Evolutionary conservation across 2,888 invertebrate species (phyloP), one percentile per base, ranked within the genome.

Genomic region (Drosophila peninsularis): DNA sequence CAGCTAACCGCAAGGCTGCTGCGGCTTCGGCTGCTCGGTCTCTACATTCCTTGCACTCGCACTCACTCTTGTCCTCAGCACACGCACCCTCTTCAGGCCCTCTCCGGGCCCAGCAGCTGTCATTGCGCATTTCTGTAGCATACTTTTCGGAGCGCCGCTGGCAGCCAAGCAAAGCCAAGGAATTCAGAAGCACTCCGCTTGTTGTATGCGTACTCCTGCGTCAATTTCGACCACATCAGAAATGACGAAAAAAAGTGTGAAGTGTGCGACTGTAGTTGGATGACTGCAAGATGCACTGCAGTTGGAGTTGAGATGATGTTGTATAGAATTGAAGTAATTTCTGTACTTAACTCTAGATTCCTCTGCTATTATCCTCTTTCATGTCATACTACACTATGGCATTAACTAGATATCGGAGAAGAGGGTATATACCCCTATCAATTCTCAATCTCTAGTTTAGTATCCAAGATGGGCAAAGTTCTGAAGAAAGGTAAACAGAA

Each of bases 71-170:
- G 27, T 45, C n/a, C 45, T 13, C 44, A 9, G 24, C 2, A 5
- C n/a, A 27, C 45, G 27, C 45, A 27, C 3, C 27, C 45, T 0
- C 27, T 45, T 10, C 27, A n/a, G 27, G 10, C 24, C 5, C 5
- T n/a, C n/a, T 10, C 27, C 5, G 1, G 17, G 30, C 41, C 41
- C 60, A 62, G 44, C 62, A 45, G 41, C 55, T 81, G 84, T 66
- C 78, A 67, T 70, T 87, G 82, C 82, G 82, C 77, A 88, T 74
- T 88, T 85, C 52, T 79, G 74, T 76, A 69, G 88, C 82, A 79
- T 79, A 79, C 73, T 69, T 85, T 82, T 82, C 54, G 55, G 57
- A 76, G 73, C 62, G 67, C 69, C 62, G 67, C 61, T 69, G 55
- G 62, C 61, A 56, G 63, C 21, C 61, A 56, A 36, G 71, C 66